Evolutionary conservation across 2,888 invertebrate genomes (phyloP).

Genomic region (Elmis aenea): DNA sequence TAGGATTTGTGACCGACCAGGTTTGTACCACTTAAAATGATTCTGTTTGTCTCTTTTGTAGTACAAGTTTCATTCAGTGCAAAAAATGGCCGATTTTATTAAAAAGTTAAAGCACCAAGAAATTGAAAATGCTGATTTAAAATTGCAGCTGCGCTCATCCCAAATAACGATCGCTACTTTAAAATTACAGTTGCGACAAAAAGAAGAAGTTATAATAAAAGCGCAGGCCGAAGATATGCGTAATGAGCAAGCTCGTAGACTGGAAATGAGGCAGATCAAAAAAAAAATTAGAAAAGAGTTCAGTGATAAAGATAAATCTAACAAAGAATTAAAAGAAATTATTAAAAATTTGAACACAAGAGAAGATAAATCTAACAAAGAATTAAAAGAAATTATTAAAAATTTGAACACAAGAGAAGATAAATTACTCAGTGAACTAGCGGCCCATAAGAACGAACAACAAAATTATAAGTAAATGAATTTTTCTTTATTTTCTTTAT

Average conservation of each 20-base stretch:
- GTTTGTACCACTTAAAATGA: not conserved
- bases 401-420: too few species aligned
- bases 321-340: constrained; percentile 35
- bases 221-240: constrained; percentile 37
- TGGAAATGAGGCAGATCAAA: constrained; percentile 38
- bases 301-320: constrained; percentile 43
- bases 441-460: constrained; percentile 24
- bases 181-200: constrained; percentile 39
- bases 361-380: too few species aligned
- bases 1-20: too few species aligned
- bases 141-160: constrained; percentile 37
- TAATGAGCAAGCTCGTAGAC: constrained; percentile 32
- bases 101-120: constrained; percentile 30
- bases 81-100: constrained; percentile 31
- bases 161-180: constrained; percentile 38
- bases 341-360: constrained; percentile 27
- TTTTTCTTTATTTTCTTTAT: constrained; percentile 4
- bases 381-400: too few species aligned
- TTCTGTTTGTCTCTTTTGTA: constrained; percentile 17
- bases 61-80: too few species aligned
- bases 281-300: constrained; percentile 45
- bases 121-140: constrained; percentile 33
- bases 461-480: constrained; percentile 17
- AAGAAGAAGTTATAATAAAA: constrained; percentile 41
- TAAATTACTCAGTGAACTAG: constrained; percentile 14